These are phyloP conservation scores for Melanargia galathea DNA, from an alignment of 2,888 invertebrate species.

Conservation along the genomic window DNA sequence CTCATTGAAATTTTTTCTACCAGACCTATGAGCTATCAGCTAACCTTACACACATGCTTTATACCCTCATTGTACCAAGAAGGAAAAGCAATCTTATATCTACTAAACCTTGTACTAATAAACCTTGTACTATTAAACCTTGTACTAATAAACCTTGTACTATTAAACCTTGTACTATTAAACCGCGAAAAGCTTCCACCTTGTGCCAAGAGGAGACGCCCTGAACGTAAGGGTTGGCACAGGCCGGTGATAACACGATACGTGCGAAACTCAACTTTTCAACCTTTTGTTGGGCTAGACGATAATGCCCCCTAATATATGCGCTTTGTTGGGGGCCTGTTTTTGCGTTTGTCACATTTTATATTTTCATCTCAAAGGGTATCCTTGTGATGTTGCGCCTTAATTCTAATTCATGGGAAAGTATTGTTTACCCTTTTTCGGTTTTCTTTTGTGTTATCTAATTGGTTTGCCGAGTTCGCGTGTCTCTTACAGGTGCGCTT, in stretches of 20 bases:
- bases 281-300: constrained; percentile 75
- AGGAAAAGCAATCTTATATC: too few relatives aligned
- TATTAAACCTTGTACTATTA: too few relatives aligned
- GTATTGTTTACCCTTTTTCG: constrained; percentile 31
- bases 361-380: constrained; percentile 51
- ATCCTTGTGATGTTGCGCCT: constrained; percentile 34
- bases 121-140: too few relatives aligned
- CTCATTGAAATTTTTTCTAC: too few relatives aligned
- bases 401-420: constrained; percentile 39
- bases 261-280: constrained; percentile 79
- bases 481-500: constrained; percentile 20
- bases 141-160: too few relatives aligned
- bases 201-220: constrained; percentile 56
- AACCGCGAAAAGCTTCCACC: constrained; percentile 39
- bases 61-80: too few relatives aligned
- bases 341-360: constrained; percentile 69
- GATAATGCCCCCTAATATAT: constrained; percentile 77
- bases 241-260: constrained; percentile 73
- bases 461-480: constrained; percentile 20
- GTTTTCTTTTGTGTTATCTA: constrained; percentile 38
- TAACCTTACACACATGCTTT: too few relatives aligned
- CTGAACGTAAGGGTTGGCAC: constrained; percentile 74
- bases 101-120: too few relatives aligned
- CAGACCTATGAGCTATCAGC: too few relatives aligned
- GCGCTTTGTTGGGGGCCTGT: constrained; percentile 63